Conservation (phyloP, 1,140 invertebrate species). For the Bombus balteatus region DNA sequence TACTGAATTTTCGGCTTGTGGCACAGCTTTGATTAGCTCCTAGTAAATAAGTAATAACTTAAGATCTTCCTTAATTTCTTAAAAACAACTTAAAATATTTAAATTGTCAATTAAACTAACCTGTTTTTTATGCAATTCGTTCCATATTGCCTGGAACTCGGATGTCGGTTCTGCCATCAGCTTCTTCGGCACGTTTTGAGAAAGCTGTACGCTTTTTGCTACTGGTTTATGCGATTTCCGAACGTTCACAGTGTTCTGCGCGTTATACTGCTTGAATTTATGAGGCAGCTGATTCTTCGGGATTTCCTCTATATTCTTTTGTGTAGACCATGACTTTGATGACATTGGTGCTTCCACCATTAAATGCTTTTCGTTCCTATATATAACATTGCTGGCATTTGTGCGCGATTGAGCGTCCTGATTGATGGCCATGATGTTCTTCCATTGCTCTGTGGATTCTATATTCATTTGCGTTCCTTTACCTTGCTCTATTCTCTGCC, state of each 20-base stretch:
- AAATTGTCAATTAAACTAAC: constrained; percentile 39
- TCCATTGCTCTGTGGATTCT: not conserved
- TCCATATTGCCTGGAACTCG: constrained; percentile 79
- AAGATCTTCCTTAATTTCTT: not conserved
- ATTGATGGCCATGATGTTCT: not conserved
- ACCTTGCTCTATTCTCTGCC: constrained; percentile 78
- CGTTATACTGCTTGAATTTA: constrained; percentile 16
- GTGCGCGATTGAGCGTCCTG: not conserved
- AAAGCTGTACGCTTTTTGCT: not conserved
- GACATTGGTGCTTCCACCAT: not conserved
- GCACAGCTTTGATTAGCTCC: constrained; percentile 45
- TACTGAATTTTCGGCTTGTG: constrained; percentile 48
- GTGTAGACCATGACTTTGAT: constrained; percentile 18
- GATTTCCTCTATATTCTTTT: constrained; percentile 32
- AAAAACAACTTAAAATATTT: not conserved
- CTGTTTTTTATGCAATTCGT: constrained; percentile 76
- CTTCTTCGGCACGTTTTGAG: constrained; percentile 18
- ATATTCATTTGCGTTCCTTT: not conserved
- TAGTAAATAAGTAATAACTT: constrained; percentile 5
- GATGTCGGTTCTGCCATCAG: constrained; percentile 26
- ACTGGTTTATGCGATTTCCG: not conserved
- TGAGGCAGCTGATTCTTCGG: not conserved
- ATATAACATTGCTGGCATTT: constrained; percentile 25
- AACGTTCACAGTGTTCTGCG: not conserved
- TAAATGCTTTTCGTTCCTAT: constrained; percentile 22